Evolutionary conservation across 2,797 vertebrate species (phyloP), one percentile per base, ranked within the genome.

Genomic region (Eutrigla gurnardus): DNA sequence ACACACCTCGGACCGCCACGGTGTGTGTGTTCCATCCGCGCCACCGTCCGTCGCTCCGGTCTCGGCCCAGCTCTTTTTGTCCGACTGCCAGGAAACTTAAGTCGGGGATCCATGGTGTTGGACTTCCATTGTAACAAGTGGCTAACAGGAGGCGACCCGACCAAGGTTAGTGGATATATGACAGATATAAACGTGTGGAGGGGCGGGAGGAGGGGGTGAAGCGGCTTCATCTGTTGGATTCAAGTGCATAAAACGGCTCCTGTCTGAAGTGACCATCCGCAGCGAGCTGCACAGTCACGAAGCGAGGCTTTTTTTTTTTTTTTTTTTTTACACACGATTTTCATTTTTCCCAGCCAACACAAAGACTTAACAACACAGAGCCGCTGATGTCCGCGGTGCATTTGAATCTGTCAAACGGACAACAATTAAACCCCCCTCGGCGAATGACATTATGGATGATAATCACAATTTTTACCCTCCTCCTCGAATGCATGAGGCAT

Each of bases 111-210:
- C 82, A 90, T 91, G 83, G 75, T 86, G 81, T 78, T 68, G 18
- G 36, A 70, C 79, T 65, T 66, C 80, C 84, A 78, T 87, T 78
- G 89, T 92, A 93, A 94, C 92, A 94, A 94, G 95, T 95, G 93
- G 93, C 94, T 84, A 83, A 57, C 75, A 78, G 83, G 90, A 91
- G 89, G 91, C 46, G 89, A 91, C 73, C 82, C 62, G 68, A 84
- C 89, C 91, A 89, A 95, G 95, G 95, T 95, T 79, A 90, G 95
- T 94, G 39, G 15, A 36, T 47, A 6, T 63, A 11, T 69, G 36
- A 10, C 37, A 11, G 36, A 8, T 47, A 11, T 35, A 14, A 25
- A 25, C 25, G 25, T 25, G 25, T 25, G 25, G 25, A 25, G 13
- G 6, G 7, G 7, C 7, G 12, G 17, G 6, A 25, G 42, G 42